Evolutionary conservation across 2,113 vertebrate genomes (phyloP), one percentile per base, ranked within the genome.

Genomic region (Campylomormyrus numenius): DNA sequence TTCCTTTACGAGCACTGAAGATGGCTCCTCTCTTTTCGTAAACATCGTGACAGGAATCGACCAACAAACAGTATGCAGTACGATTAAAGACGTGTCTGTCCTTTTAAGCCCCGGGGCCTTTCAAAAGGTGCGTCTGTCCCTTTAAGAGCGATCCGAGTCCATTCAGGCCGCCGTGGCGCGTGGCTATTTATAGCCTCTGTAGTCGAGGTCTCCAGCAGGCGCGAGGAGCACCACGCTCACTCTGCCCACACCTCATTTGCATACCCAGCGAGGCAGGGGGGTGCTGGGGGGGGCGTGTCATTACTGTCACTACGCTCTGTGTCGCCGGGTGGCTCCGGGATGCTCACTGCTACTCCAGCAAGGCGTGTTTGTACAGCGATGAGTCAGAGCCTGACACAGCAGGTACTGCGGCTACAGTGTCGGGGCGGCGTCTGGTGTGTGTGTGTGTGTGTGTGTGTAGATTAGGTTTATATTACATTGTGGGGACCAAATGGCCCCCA

Each of bases 131-230:
- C 84, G 66, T 35, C 90, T 93, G 91, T 92, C 90, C 86, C 93
- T 95, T 94, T 94, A 94, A 94, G 91, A 94, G 91, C 77, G 90
- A 6, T 84, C 46, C 2, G 46, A 91, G 85, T 92, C 93, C 91
- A 93, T 93, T 88, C 85, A 88, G 19, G 86, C 92, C 90, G 90
- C 85, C 90, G 90, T 87, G 86, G 91, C 89, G 90, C 87, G 90
- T 80, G 24, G 94, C 93, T 92, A 94, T 94, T 95, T 94, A 94
- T 95, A 95, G 93, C 91, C 62, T 87, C 92, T 92, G 92, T 91
- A 91, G 94, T 92, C 93, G 87, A 95, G 90, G 89, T 93, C 91
- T 92, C 89, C 90, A 89, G 92, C 94, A 93, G 93, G 92, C 92
- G 90, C 90, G 74, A 53, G 50, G 62, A 89, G 88, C 90, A 31